Base-by-base conservation (phyloP, 1,140 invertebrate species). In the Theocolax elegans region DNA sequence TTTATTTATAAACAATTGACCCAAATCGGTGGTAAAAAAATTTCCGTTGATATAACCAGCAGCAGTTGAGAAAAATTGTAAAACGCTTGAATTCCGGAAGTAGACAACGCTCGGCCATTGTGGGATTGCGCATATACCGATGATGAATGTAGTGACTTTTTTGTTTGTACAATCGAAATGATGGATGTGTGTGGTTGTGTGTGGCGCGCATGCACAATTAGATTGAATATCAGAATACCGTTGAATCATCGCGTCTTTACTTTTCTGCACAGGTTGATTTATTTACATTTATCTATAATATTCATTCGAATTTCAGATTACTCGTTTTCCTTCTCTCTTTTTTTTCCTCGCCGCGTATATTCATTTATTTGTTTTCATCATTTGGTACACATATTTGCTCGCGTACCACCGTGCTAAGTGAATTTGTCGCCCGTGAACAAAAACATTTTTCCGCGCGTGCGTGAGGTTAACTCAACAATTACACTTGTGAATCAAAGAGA, bases 111-210 rank as follows among this genome's bases (percentile, higher is more conserved):
- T 7, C 21, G 21, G 3, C 27, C 21, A 17, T 19, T 38, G 17
- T 27, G 51, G 29, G 51, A 54, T 27, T 56, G 19, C 12, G 53
- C 7, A 56, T 27, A 42, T 25, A 42, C 27, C 1, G 51, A 27
- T 31, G 65, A 67, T 35, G 51, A 58, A 67, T 67, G 53, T 58
- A 23, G 54, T 54, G 51, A 44, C 31, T 17, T 66, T 66, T 64
- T 63, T 25, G 13, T 17, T 1, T 15, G 8, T 2, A 31, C 46
- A 35, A 64, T 51, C 29, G 12, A 51, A 53, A 21, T 64, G 48
- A 64, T 51, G 62, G 29, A 64, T 64, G 31, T 35, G 23, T n/a
- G 12, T n/a, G n/a, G n/a, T n/a, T n/a, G n/a, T n/a, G n/a, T n/a
- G n/a, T n/a, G n/a, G n/a, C n/a, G n/a, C 56, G 9, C 21, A 15